These are phyloP conservation scores for Crocodylus rhombifer DNA, from an alignment of 2,797 vertebrate species.

Conservation along the genomic window DNA sequence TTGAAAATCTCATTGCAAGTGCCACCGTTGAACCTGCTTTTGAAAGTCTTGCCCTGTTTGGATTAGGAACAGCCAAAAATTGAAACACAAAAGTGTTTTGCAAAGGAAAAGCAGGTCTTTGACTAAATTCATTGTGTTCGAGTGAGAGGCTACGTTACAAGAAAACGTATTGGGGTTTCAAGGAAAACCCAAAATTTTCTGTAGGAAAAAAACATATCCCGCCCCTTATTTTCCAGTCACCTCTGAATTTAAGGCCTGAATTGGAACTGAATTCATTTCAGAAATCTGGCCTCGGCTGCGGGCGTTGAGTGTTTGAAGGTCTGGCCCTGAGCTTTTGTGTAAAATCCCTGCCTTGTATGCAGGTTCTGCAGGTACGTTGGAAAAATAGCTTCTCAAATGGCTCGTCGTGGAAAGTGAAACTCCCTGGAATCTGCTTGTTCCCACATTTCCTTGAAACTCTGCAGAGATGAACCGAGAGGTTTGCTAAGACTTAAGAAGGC, in stretches of 20 bases:
- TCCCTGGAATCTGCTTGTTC: background rate
- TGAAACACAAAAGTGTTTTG: background rate
- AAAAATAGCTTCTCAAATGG: background rate
- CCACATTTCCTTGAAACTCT: background rate
- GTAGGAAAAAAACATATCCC: background rate
- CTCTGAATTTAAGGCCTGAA: background rate
- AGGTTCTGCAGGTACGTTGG: background rate
- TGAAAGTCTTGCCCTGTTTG: too few species aligned
- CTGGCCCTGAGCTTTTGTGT: background rate
- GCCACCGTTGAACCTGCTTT: too few species aligned
- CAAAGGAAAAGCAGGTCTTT: background rate
- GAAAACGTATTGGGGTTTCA: too few species aligned
- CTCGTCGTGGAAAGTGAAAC: background rate
- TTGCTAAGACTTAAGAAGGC: accelerated
- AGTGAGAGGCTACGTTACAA: too few species aligned
- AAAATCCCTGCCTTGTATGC: background rate
- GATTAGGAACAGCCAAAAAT: background rate
- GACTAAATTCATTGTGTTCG: background rate
- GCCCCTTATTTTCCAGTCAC: background rate
- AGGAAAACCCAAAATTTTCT: background rate
- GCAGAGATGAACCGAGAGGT: background rate
- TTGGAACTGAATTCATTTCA: background rate
- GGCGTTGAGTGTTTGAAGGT: background rate
- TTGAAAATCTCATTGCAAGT: too few species aligned
- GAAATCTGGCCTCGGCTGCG: background rate